A percentile compares a stretch with the other conserved stretches of the same genome.
phyloP scores from a whole-genome alignment of 2,797 vertebrate species.

The Sylvilagus floridanus region DNA sequence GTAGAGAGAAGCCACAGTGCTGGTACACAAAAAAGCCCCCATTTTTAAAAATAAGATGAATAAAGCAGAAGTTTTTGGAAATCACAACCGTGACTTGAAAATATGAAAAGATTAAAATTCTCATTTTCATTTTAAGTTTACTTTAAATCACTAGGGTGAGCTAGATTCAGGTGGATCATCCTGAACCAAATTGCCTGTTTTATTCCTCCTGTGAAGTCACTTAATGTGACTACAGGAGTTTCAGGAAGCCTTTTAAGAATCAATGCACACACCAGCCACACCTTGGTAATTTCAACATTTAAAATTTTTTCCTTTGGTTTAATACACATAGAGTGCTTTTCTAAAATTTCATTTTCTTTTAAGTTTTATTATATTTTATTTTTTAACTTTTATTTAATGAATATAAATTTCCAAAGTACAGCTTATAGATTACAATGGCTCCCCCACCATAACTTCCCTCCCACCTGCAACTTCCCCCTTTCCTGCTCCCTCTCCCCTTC shows the following conservation, averaged over 20 bases:
- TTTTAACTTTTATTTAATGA: too few species aligned
- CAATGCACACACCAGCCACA: neutral
- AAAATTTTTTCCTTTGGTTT: neutral
- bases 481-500: too few species aligned
- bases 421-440: too few species aligned
- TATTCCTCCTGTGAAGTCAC: neutral
- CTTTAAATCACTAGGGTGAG: neutral
- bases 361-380: too few species aligned
- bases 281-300: neutral
- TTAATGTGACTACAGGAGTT: neutral
- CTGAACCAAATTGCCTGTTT: neutral
- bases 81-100: neutral
- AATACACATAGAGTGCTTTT: neutral
- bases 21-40: neutral
- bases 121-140: neutral
- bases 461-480: too few species aligned
- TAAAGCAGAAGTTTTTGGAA: neutral
- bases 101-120: conserved; percentile 2
- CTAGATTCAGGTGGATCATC: neutral
- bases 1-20: neutral
- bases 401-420: too few species aligned
- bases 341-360: too few species aligned
- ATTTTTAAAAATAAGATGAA: neutral
- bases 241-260: neutral
- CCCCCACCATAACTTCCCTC: too few species aligned